Percentiles rank a stretch among this genome's conserved stretches.
Conservation (phyloP, 2,797 vertebrate genomes). For the Enteromius viviparus region DNA sequence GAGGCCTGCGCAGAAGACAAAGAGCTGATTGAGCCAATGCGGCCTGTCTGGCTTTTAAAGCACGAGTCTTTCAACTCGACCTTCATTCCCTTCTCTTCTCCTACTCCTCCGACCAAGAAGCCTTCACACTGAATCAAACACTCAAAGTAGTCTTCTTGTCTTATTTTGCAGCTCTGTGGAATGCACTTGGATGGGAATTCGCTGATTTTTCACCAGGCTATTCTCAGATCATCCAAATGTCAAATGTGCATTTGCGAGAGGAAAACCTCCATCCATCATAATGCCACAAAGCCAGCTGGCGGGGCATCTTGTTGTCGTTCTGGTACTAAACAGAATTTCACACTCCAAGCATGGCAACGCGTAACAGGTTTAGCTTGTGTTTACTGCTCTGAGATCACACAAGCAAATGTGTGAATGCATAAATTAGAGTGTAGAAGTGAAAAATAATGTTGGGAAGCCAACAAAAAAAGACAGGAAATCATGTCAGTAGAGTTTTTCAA, state of each 20-base stretch:
- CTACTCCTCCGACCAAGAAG: conserved; percentile 58
- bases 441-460: not conserved
- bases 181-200: conserved; percentile 58
- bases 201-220: conserved; percentile 49
- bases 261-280: conserved; percentile 53
- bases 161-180: conserved; percentile 56
- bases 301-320: conserved; percentile 16
- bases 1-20: conserved; percentile 75
- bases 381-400: conserved; percentile 19
- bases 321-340: conserved; percentile 32
- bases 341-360: conserved; percentile 6
- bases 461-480: not conserved
- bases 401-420: not conserved
- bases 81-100: conserved; percentile 65
- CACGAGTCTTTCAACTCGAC: conserved; percentile 68
- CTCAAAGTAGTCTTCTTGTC: conserved; percentile 58
- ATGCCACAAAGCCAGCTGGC: conserved; percentile 34
- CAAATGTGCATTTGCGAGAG: conserved; percentile 46
- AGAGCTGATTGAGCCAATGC: conserved; percentile 77
- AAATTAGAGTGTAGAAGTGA: not conserved
- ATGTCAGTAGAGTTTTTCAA: not conserved
- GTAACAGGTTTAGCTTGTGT: conserved; percentile 16
- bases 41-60: conserved; percentile 51
- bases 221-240: conserved; percentile 46
- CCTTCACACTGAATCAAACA: conserved; percentile 60